Evolutionary conservation across 2,113 vertebrate genomes (phyloP).

Genomic region (Corydoras maculifer): DNA sequence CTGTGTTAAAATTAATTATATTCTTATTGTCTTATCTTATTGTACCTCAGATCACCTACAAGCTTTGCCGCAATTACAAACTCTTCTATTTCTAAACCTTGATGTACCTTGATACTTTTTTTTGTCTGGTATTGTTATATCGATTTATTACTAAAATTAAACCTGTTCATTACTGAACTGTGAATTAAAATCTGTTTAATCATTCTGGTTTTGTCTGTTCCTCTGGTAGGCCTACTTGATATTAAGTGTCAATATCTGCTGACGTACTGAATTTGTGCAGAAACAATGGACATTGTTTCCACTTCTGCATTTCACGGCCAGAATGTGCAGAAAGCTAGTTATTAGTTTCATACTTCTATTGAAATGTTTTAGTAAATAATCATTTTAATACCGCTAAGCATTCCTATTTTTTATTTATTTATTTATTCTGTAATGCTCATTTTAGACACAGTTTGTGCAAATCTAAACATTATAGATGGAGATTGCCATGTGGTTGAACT

Average conservation of each 20-base stretch:
- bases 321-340: too few relatives aligned
- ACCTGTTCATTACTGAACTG: background rate
- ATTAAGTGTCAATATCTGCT: too few relatives aligned
- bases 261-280: too few relatives aligned
- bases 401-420: too few relatives aligned
- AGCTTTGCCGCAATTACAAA: conserved; percentile 39
- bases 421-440: background rate
- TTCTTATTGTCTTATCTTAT: conserved; percentile 46
- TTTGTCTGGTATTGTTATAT: conserved; percentile 15
- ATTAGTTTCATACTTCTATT: too few relatives aligned
- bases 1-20: conserved; percentile 43
- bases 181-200: conserved; percentile 7
- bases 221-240: background rate
- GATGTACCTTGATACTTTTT: background rate
- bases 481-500: background rate
- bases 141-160: background rate
- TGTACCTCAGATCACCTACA: conserved; percentile 37
- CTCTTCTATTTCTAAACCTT: conserved; percentile 16
- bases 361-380: too few relatives aligned
- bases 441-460: background rate
- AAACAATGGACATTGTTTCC: too few relatives aligned
- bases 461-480: background rate
- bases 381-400: too few relatives aligned
- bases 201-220: background rate
- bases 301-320: too few relatives aligned